Evolutionary conservation across 53 echinoderm and acorn worm species (phyloP).

Genomic region (Astropecten irregularis): DNA sequence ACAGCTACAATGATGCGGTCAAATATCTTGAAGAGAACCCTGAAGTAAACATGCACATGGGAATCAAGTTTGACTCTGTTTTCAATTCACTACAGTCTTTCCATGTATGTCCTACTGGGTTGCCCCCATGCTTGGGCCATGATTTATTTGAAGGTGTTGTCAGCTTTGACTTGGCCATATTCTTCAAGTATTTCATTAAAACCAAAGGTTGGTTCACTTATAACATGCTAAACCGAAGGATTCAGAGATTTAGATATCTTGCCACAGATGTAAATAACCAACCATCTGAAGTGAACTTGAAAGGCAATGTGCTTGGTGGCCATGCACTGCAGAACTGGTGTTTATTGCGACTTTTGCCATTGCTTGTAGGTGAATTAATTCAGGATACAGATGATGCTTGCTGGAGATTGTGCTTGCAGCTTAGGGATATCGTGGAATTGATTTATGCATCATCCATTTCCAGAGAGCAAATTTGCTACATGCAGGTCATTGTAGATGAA

Average conservation of each 20-base stretch:
- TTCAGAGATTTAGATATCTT: slow-evolving; percentile 34
- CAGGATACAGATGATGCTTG: slow-evolving; percentile 35
- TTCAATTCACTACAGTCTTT: slow-evolving; percentile 34
- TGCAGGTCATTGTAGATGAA: slow-evolving; percentile 40
- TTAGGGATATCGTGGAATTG: slow-evolving; percentile 46
- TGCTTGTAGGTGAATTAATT: slow-evolving; percentile 44
- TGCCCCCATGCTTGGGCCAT: slow-evolving; percentile 63
- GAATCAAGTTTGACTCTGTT: slow-evolving; percentile 53
- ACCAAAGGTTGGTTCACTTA: slow-evolving; percentile 58
- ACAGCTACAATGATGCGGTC: too few species aligned
- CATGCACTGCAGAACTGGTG: slow-evolving; percentile 73
- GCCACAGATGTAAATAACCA: slow-evolving; percentile 53
- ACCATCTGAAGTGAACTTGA: slow-evolving; percentile 42
- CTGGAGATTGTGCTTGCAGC: slow-evolving; percentile 34
- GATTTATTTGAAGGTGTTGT: slow-evolving; percentile 68
- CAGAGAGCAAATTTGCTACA: slow-evolving; percentile 16
- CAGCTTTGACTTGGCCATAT: slow-evolving; percentile 47
- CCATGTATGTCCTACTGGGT: slow-evolving; percentile 52
- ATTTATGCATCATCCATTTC: slow-evolving; percentile 32
- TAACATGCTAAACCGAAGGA: slow-evolving; percentile 26
- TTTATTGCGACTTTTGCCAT: slow-evolving; percentile 42
- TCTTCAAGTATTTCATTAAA: slow-evolving; percentile 21
- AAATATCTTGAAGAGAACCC: neutral
- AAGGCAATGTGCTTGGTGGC: slow-evolving; percentile 57
- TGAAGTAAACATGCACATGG: neutral